Evolutionary conservation across 2,888 invertebrate genomes (phyloP).

Genomic region (Calliopum simillimum): DNA sequence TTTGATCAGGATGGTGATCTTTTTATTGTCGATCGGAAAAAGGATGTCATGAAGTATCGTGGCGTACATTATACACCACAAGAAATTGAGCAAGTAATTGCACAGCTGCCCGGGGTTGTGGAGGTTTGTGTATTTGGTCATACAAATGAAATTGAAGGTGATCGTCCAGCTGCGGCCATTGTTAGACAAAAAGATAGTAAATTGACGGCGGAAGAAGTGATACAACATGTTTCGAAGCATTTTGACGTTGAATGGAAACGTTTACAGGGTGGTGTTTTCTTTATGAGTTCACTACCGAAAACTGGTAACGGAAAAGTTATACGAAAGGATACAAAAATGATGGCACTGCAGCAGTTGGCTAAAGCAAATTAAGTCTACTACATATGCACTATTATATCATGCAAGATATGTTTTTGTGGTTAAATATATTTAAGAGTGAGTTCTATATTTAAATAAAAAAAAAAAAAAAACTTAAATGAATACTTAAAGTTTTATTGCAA

Average conservation of each 20-base stretch:
- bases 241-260: slow-evolving; percentile 45
- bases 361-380: too few relatives aligned
- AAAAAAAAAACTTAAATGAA: too few relatives aligned
- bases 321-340: slow-evolving; percentile 28
- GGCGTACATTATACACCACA: slow-evolving; percentile 58
- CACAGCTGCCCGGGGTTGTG: slow-evolving; percentile 52
- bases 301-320: slow-evolving; percentile 47
- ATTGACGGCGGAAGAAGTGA: slow-evolving; percentile 42
- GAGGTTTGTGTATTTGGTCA: slow-evolving; percentile 61
- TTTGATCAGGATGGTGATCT: too few relatives aligned
- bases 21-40: slow-evolving; percentile 60
- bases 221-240: slow-evolving; percentile 48
- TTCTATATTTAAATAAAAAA: too few relatives aligned
- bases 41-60: slow-evolving; percentile 61
- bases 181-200: too few relatives aligned
- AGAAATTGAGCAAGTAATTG: slow-evolving; percentile 59
- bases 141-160: too few relatives aligned
- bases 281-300: slow-evolving; percentile 47
- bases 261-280: slow-evolving; percentile 51
- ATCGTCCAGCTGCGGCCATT: too few relatives aligned
- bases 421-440: too few relatives aligned
- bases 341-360: too few relatives aligned
- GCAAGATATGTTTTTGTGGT: too few relatives aligned
- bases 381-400: too few relatives aligned
- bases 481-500: too few relatives aligned